phyloP scores from a whole-genome alignment of 2,888 invertebrate genomes.

The Euzetes globulus region DNA sequence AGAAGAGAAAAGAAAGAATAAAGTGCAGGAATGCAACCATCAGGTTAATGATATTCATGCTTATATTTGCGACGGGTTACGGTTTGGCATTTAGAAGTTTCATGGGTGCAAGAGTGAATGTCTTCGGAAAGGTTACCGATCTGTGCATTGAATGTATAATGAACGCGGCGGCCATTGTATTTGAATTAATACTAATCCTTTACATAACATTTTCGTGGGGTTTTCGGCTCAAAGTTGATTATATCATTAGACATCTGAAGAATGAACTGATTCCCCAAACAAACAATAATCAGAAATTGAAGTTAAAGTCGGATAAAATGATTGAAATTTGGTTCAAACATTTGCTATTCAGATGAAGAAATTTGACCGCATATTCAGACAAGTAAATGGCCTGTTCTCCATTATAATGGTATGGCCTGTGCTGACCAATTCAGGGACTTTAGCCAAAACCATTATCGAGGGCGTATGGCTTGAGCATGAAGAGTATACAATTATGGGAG shows the following conservation, averaged over 20 bases:
- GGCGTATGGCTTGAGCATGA: too few relatives aligned
- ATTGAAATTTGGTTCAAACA: not conserved
- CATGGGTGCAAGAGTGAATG: too few relatives aligned
- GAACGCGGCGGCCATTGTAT: not conserved
- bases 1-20: too few relatives aligned
- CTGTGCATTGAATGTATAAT: not conserved
- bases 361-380: not conserved
- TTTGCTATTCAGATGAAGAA: not conserved
- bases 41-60: not conserved
- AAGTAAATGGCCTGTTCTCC: not conserved
- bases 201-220: conserved; percentile 3
- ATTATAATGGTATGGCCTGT: not conserved
- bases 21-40: not conserved
- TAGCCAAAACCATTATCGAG: too few relatives aligned
- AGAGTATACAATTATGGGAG: not conserved
- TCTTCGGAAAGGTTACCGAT: not conserved
- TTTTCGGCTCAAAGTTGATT: not conserved
- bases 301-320: not conserved
- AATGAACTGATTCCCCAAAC: not conserved
- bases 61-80: not conserved
- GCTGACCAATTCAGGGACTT: not conserved
- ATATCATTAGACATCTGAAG: not conserved
- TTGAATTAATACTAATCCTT: not conserved
- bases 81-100: too few relatives aligned
- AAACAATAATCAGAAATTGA: not conserved